Base-by-base conservation (phyloP, 2,113 vertebrate species). In the Calcarius ornatus region DNA sequence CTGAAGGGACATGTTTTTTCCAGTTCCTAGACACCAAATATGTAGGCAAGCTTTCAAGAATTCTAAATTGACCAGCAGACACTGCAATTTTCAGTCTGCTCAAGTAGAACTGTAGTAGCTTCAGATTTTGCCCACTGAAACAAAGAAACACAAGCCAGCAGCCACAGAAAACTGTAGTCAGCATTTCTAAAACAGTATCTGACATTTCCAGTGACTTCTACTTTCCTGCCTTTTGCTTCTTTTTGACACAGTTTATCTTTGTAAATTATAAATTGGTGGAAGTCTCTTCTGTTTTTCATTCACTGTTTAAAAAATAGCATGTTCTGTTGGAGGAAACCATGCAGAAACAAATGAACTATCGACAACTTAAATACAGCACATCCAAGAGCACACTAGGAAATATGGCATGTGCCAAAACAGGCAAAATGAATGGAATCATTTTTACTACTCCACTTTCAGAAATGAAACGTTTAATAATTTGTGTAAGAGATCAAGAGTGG, bases 401-500 rank as follows among this genome's bases (percentile, higher is more conserved):
- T 9, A 71, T 0, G 0, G 23, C 30, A 86, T 0, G 0, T 65
- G 21, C 51, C 28, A 15, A 50, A 78, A 66, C 0, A 66, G 10
- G 57, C 10, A 78, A 75, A 20, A 13, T 7, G 11, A 94, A 87
- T 5, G 19, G 22, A 88, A 9, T 15, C 0, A 40, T 64, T 90
- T 80, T 51, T 71, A 86, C 25, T 25, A 20, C 65, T 65, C 19
- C 21, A 40, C 43, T 88, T 88, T 51, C 72, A 76, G 24, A 86
- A 86, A 53, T 15, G 1, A 66, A 83, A 94, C 10, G 31, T 40
- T 84, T 63, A 85, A 65, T 69, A 73, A 85, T 18, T 56, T 43
- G 21, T 31, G 15, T 40, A 81, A 19, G 22, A 75, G 9, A 94
- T 59, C 25, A 77, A 70, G 53, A 88, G 31, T 43, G 35, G 51